Percentiles rank a stretch among this genome's conserved stretches.
These are phyloP conservation scores for Falco rusticolus DNA, from an alignment of 2,797 vertebrate species.

Conservation along the genomic window DNA sequence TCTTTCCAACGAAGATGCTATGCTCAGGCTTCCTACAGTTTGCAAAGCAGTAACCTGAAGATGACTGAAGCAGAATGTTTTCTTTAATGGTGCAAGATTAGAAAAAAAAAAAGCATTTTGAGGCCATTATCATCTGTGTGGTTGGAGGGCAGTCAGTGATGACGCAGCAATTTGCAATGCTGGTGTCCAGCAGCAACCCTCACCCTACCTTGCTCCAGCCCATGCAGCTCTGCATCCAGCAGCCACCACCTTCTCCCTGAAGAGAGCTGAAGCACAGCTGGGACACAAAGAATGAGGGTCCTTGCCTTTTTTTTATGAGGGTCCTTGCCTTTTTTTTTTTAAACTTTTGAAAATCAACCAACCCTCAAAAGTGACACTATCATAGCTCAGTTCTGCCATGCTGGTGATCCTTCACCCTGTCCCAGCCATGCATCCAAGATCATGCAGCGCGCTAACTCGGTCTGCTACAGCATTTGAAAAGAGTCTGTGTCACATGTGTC, in stretches of 20 bases:
- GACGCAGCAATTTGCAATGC: not conserved
- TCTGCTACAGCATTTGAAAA: not conserved
- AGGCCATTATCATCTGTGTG: not conserved
- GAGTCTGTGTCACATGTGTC: not conserved
- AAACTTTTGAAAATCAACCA: not conserved
- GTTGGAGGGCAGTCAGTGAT: not conserved
- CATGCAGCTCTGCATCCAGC: accelerated
- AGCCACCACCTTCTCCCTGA: not conserved
- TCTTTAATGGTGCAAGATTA: not conserved
- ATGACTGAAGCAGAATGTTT: not conserved
- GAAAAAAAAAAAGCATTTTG: not conserved
- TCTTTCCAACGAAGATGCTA: not conserved
- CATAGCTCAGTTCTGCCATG: not conserved
- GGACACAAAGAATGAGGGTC: not conserved
- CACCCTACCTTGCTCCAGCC: not conserved
- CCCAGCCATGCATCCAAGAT: accelerated
- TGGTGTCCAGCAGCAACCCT: not conserved
- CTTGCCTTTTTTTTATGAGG: not conserved
- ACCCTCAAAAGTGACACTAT: not conserved
- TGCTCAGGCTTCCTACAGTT: not conserved
- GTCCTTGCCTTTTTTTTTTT: not conserved
- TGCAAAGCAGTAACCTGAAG: not conserved
- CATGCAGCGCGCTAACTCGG: not conserved
- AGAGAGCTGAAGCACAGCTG: not conserved
- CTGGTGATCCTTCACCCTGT: not conserved